Conservation (phyloP, 2,113 vertebrate species). For the Tragelaphus strepsiceros region DNA sequence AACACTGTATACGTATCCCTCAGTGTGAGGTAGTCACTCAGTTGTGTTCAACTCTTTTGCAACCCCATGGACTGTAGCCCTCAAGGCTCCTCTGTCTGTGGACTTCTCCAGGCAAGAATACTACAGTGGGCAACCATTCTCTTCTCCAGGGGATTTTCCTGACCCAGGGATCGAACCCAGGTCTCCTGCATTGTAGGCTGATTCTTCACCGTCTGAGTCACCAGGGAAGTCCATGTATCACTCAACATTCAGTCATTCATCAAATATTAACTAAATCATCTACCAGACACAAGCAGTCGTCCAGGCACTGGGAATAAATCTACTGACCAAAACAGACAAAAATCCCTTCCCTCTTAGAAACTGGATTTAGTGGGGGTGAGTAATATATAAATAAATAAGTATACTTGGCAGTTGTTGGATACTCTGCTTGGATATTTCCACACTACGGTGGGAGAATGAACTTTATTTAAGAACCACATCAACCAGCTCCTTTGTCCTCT, state of each 20-base stretch:
- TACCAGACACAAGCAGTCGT: not conserved
- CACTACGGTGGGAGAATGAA: not conserved
- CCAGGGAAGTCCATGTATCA: not conserved
- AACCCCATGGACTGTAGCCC: not conserved
- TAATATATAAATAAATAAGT: not conserved
- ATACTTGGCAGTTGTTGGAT: not conserved
- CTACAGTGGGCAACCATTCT: not conserved
- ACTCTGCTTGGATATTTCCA: not conserved
- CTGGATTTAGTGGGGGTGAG: not conserved
- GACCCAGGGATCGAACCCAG: not conserved
- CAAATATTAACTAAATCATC: not conserved
- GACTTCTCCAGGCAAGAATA: not conserved
- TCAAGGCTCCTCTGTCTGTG: not conserved
- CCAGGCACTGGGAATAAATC: not conserved
- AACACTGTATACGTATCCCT: not conserved
- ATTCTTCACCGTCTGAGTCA: not conserved
- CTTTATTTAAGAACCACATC: not conserved
- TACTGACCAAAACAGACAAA: not conserved
- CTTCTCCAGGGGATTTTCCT: not conserved
- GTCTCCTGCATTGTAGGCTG: not conserved
- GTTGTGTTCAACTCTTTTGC: not conserved
- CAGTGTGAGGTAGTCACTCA: not conserved
- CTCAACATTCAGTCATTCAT: constrained; percentile 4
- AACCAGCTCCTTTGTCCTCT: not conserved
- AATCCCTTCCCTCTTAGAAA: not conserved